A percentile compares a stretch with the other conserved stretches of the same genome.
Evolutionary conservation across 2,888 invertebrate genomes (phyloP).

Genomic region (Tinea pellionella): DNA sequence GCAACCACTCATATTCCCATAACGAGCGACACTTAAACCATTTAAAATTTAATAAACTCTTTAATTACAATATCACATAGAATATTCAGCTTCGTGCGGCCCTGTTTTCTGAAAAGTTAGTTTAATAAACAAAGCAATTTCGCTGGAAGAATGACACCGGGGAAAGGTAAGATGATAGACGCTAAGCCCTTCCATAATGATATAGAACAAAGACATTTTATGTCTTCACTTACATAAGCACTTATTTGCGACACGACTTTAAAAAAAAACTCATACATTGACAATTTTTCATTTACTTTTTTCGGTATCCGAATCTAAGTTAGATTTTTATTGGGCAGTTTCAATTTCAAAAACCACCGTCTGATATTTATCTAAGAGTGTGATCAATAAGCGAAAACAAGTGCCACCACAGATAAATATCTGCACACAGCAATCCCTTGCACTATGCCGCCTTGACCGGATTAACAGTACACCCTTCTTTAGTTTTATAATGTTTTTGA

Average conservation of each 20-base stretch:
- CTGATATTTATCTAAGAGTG: too few species aligned
- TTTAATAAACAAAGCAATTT: conserved; percentile 6
- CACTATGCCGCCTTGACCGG: too few species aligned
- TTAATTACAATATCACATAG: conserved; percentile 6
- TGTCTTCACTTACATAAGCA: neutral
- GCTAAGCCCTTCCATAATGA: conserved; percentile 1
- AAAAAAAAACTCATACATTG: too few species aligned
- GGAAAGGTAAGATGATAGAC: conserved; percentile 6
- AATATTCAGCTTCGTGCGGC: neutral
- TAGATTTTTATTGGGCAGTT: too few species aligned
- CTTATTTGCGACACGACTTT: neutral
- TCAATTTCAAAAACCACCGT: too few species aligned
- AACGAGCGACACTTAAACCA: neutral
- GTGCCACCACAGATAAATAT: too few species aligned
- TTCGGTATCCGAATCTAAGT: too few species aligned
- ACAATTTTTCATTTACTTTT: too few species aligned
- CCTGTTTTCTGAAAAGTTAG: neutral
- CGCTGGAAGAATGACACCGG: conserved; percentile 4
- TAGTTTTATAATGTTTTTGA: too few species aligned
- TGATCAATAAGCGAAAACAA: too few species aligned
- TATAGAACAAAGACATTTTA: conserved; percentile 3
- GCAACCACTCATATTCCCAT: neutral
- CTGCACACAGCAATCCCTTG: too few species aligned
- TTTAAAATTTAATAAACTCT: neutral
- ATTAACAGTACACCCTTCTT: too few species aligned